Evolutionary conservation across 2,797 vertebrate species (phyloP), one percentile per base, ranked within the genome.

Genomic region (Notolabrus celidotus): DNA sequence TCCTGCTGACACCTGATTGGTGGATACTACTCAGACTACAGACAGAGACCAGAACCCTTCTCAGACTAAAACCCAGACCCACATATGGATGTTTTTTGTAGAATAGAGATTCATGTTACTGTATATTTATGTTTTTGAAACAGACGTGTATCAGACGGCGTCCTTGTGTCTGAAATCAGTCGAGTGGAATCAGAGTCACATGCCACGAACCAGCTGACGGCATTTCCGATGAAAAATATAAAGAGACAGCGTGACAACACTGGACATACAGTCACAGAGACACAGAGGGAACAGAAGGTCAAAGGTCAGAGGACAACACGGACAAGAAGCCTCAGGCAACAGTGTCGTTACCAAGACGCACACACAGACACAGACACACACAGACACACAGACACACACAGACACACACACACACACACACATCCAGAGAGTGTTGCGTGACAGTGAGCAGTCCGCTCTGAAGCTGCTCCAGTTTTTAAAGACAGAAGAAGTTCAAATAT

Each of bases 401-500:
- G n/a, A n/a, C 29, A 31, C 29, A 31, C 29, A 31, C 29, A 31
- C 29, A 31, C 29, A 31, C 27, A 27, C 27, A 27, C 27, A 27
- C 27, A 6, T 7, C 31, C 29, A 31, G 5, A 8, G 29, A 7
- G 10, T 16, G 19, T 17, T n/a, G 4, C 3, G 15, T 50, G 45
- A 51, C 53, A 49, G 20, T n/a, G 1, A 33, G 31, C n/a, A 7
- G 47, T 14, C 22, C 46, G 58, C 54, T 38, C 17, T 60, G 47
- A 10, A 29, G 43, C 23, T 29, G 23, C 49, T 74, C 16, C 47
- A 54, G 1, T 31, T 58, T 38, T 46, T 52, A 10, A 46, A 52
- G 46, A 51, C 6, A 45, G 46, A 58, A 45, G 46, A 65, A 45
- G 53, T 12, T 39, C 11, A 58, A 71, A 49, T 25, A 12, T 56